A percentile compares a stretch with the other conserved stretches of the same genome.
Conservation (phyloP, 1,140 invertebrate species). For the Goniozus legneri region DNA sequence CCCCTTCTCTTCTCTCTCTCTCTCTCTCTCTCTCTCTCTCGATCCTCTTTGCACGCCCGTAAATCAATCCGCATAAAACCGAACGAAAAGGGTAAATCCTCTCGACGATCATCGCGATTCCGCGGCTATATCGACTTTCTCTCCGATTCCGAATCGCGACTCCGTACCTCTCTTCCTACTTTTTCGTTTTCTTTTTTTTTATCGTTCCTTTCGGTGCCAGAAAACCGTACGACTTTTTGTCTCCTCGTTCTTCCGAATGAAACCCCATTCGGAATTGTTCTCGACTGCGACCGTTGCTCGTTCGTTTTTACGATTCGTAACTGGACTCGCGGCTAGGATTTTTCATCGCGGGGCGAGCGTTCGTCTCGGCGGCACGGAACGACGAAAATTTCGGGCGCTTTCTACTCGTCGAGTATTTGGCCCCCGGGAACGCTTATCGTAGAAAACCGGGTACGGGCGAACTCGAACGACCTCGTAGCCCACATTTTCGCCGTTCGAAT, state of each 20-base stretch:
- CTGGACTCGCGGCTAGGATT: neutral
- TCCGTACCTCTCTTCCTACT: too few species aligned
- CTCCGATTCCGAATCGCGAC: too few species aligned
- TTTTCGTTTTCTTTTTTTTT: too few species aligned
- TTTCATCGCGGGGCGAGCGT: slow-evolving; percentile 7
- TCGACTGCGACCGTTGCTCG: neutral
- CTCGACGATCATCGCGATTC: too few species aligned
- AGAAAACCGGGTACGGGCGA: slow-evolving; percentile 33
- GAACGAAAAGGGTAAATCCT: too few species aligned
- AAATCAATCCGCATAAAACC: too few species aligned
- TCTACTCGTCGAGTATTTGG: slow-evolving; percentile 38
- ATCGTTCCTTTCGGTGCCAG: too few species aligned
- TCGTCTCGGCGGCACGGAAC: neutral
- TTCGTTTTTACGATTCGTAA: neutral
- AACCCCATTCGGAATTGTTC: neutral
- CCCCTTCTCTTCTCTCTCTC: too few species aligned
- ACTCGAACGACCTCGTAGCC: slow-evolving; percentile 27
- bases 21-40: too few species aligned
- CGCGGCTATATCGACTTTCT: too few species aligned
- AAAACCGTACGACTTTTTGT: too few species aligned
- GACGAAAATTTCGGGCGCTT: slow-evolving; percentile 45
- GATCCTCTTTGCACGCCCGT: too few species aligned
- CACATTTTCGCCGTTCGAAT: slow-evolving; percentile 21
- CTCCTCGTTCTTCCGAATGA: slow-evolving; percentile 1
- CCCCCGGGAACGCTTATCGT: slow-evolving; percentile 34